Evolutionary conservation across 2,113 vertebrate genomes (phyloP), one percentile per base, ranked within the genome.

Genomic region (Scophthalmus maximus): DNA sequence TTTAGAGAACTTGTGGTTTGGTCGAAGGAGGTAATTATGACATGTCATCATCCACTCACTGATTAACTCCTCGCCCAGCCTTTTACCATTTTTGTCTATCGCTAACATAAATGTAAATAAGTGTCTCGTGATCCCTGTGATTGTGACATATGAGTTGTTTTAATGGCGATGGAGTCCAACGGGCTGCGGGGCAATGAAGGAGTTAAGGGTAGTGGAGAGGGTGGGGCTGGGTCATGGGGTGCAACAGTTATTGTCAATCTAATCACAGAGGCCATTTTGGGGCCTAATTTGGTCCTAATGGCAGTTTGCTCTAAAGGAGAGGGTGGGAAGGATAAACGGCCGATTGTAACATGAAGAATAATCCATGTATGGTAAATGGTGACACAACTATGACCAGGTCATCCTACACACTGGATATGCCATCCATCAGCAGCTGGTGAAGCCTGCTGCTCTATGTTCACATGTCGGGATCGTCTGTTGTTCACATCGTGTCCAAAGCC

Each of bases 41-140:
- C 61, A 83, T 80, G n/a, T 86, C 61, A 73, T 86, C 84, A 82
- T 87, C 75, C 74, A 22, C 57, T 90, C 91, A 92, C 84, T 80
- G 69, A 81, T 91, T 89, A 82, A 73, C 73, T 83, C 60, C 40
- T 78, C 40, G n/a, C 70, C 51, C 52, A 80, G 60, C 73, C 71
- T 71, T 76, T 82, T 72, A 81, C 80, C 82, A 67, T 66, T 30
- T 69, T 68, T 71, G 65, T 70, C 55, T 47, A 30, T 67, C 66
- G 55, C 26, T 17, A 36, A 73, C 88, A 86, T 88, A 75, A 90
- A 92, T 91, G 82, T 86, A 79, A 88, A 89, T 91, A 88, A 91
- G 68, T 85, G 90, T 90, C 91, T 53, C 20, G 59, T 67, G 73
- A 60, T 70, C 79, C 66, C 42, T 68, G 76, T 81, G 65, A 71